A percentile compares a stretch with the other conserved stretches of the same genome.
Conservation (phyloP, 2,113 vertebrate genomes). For the Psittacula cyanocephala region DNA sequence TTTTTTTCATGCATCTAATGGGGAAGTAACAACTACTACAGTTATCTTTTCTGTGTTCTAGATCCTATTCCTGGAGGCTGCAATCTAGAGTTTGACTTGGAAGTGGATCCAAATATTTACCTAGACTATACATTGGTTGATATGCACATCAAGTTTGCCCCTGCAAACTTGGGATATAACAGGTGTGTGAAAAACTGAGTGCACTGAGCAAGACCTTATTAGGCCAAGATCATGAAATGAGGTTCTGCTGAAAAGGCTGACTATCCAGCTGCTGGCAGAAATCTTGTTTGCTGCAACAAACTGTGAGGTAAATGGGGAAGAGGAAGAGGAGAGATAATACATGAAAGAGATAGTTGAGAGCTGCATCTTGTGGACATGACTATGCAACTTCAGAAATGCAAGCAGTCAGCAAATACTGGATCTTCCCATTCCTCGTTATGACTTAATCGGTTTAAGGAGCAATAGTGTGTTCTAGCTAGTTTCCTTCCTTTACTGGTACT, state of each 20-base stretch:
- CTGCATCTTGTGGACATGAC: neutral
- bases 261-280: neutral
- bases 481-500: neutral
- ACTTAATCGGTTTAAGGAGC: neutral
- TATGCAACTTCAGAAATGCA: neutral
- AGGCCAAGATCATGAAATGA: neutral
- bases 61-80: conserved; percentile 95
- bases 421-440: neutral
- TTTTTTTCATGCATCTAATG: neutral
- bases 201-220: neutral
- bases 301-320: neutral
- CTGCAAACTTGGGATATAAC: conserved; percentile 86
- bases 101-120: conserved; percentile 89
- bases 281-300: neutral
- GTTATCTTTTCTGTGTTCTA: conserved; percentile 31
- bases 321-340: neutral
- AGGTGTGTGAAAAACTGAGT: conserved; percentile 74
- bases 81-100: conserved; percentile 86
- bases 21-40: neutral
- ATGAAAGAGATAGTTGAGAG: neutral
- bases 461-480: neutral
- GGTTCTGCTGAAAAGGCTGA: neutral
- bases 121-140: conserved; percentile 87
- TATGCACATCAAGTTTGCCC: conserved; percentile 85
- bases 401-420: neutral